A percentile compares a stretch with the other conserved stretches of the same genome.
These are phyloP conservation scores for Aphodius granarius DNA, from an alignment of 2,888 invertebrate genomes.

Conservation along the genomic window DNA sequence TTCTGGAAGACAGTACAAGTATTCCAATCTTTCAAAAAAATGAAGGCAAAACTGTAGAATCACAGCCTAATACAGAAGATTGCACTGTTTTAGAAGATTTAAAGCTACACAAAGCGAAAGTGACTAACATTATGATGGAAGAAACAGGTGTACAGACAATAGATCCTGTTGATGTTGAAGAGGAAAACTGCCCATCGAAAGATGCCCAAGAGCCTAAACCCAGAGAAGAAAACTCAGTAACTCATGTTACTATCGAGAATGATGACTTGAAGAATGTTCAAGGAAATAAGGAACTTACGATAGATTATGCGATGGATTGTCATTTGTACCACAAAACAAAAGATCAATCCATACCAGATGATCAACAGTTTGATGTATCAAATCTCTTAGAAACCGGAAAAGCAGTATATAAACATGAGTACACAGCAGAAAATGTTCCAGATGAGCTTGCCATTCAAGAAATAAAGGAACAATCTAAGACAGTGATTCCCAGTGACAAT, in stretches of 20 bases:
- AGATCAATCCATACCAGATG: background rate
- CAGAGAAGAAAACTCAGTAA: background rate
- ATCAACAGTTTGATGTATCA: background rate
- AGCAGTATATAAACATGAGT: background rate
- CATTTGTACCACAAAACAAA: background rate
- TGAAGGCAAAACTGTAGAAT: too few relatives aligned
- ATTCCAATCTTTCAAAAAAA: too few relatives aligned
- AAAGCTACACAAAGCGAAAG: too few relatives aligned
- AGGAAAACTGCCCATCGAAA: background rate
- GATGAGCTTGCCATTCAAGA: background rate
- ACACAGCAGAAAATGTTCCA: background rate
- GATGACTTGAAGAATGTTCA: background rate
- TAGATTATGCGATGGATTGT: background rate
- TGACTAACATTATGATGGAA: background rate
- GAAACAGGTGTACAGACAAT: too few relatives aligned
- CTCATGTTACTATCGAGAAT: background rate
- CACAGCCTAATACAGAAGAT: too few relatives aligned
- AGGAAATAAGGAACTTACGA: background rate
- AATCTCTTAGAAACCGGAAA: background rate
- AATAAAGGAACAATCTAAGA: background rate
- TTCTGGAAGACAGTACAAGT: too few relatives aligned
- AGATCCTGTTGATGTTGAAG: background rate
- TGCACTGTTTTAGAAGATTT: too few relatives aligned
- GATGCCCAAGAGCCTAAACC: background rate
- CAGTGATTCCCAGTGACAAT: background rate